Conservation (phyloP, 1,140 invertebrate genomes). For the Laupala kohalensis region DNA sequence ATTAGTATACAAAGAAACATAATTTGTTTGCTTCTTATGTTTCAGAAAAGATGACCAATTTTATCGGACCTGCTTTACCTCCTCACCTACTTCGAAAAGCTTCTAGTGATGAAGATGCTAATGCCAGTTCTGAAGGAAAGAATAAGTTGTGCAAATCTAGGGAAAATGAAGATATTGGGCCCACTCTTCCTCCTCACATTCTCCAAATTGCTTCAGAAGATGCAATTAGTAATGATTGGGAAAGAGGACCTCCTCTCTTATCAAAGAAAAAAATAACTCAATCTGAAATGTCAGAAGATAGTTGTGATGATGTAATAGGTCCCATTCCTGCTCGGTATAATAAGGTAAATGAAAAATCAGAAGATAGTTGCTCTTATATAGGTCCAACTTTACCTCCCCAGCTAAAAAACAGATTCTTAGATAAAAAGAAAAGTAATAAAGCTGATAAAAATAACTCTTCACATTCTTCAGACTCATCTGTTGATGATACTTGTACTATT, state of each 20-base stretch:
- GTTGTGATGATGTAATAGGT: neutral
- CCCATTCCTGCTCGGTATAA: neutral
- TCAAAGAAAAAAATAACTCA: neutral
- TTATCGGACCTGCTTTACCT: conserved; percentile 26
- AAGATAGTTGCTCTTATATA: neutral
- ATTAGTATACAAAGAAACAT: too few relatives aligned
- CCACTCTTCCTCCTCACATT: conserved; percentile 17
- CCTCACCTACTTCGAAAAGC: neutral
- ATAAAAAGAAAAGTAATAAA: too few relatives aligned
- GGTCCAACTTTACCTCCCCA: neutral
- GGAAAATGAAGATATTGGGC: conserved; percentile 15
- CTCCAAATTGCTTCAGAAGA: neutral
- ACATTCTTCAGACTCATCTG: neutral
- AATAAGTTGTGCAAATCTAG: too few relatives aligned
- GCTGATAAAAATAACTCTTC: too few relatives aligned
- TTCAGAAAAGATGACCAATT: conserved; percentile 22
- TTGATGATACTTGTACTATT: conserved; percentile 14
- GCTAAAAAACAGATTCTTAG: neutral
- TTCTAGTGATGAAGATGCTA: neutral
- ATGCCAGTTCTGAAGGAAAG: conserved; percentile 11
- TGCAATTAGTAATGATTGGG: neutral
- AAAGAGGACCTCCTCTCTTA: too few relatives aligned
- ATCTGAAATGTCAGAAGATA: neutral
- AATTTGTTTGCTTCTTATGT: neutral
- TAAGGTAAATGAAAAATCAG: neutral